Percentiles rank a stretch among this genome's conserved stretches.
These are phyloP conservation scores for Sinhomidia bicolor DNA, from an alignment of 2,888 invertebrate species.

Conservation along the genomic window DNA sequence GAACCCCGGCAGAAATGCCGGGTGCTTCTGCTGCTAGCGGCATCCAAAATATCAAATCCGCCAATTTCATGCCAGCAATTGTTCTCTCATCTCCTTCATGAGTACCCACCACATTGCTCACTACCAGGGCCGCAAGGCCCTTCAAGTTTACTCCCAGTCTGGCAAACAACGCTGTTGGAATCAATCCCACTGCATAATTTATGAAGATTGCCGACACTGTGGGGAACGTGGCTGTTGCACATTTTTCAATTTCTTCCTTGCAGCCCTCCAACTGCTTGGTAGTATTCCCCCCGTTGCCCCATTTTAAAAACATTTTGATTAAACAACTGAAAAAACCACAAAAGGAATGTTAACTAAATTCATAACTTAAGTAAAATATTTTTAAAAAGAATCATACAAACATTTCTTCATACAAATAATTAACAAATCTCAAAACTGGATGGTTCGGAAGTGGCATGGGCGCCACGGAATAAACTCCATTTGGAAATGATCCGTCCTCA, in stretches of 20 bases:
- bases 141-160: not conserved
- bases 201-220: not conserved
- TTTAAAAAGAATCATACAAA: not conserved
- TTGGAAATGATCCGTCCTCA: not conserved
- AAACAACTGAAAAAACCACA: too few species aligned
- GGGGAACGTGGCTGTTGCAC: not conserved
- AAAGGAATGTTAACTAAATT: not conserved
- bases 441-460: slow-evolving; percentile 37
- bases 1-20: not conserved
- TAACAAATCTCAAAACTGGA: slow-evolving; percentile 34
- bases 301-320: not conserved
- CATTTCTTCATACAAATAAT: slow-evolving; percentile 21
- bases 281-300: not conserved
- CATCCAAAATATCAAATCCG: slow-evolving; percentile 35
- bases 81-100: not conserved
- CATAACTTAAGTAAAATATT: not conserved
- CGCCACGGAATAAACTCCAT: not conserved
- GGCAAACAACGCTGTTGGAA: not conserved
- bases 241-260: not conserved
- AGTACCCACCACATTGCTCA: slow-evolving; percentile 33
- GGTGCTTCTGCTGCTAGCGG: slow-evolving; percentile 14
- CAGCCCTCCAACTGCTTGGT: not conserved
- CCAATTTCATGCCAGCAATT: not conserved
- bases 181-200: not conserved
- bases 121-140: not conserved